These are phyloP conservation scores for Pica pica DNA, from an alignment of 2,113 vertebrate genomes.

Conservation along the genomic window DNA sequence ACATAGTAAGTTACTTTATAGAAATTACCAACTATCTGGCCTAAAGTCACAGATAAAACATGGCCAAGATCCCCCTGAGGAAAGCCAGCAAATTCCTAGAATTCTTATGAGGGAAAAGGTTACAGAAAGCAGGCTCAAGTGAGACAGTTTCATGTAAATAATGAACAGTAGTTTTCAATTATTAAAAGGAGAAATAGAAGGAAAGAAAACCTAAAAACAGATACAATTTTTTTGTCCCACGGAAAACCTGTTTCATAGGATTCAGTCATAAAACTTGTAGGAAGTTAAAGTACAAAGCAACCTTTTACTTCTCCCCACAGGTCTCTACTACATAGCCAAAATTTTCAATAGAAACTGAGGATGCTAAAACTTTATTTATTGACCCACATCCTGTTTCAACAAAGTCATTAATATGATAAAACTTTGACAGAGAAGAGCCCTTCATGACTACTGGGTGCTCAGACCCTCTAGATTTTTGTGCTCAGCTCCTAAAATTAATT, in stretches of 20 bases:
- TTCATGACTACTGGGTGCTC: neutral
- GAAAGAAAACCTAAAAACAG: constrained; percentile 48
- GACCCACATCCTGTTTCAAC: neutral
- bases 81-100: constrained; percentile 76
- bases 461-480: neutral
- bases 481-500: neutral
- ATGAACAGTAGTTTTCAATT: constrained; percentile 77
- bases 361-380: constrained; percentile 5
- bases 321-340: neutral
- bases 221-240: constrained; percentile 16
- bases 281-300: constrained; percentile 34
- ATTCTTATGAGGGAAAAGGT: constrained; percentile 79
- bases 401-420: neutral
- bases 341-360: neutral
- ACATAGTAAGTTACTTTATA: constrained; percentile 5
- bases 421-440: neutral
- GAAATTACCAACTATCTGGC: constrained; percentile 40
- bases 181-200: constrained; percentile 63
- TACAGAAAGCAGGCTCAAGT: constrained; percentile 70
- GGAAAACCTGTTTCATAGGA: constrained; percentile 54
- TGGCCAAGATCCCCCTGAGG: constrained; percentile 62
- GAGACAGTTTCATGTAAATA: constrained; percentile 77
- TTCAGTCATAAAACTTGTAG: constrained; percentile 37
- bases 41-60: constrained; percentile 72
- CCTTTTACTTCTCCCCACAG: neutral